Evolutionary conservation across 92 coral and sea anemone genomes (phyloP).

Genomic region (Porites divaricata): DNA sequence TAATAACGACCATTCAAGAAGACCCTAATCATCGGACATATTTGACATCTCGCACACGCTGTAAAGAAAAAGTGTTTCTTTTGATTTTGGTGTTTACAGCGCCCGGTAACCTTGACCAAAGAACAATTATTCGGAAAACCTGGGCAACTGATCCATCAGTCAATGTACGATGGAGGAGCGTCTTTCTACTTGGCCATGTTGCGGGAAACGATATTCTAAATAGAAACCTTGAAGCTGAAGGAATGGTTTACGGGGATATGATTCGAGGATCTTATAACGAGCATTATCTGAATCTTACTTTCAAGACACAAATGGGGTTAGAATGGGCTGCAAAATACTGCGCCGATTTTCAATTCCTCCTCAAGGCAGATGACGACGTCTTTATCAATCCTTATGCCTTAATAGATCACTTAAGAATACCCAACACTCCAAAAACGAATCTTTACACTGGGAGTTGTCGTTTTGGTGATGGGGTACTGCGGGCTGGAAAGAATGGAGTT

Average conservation of each 20-base stretch:
- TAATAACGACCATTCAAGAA: background rate
- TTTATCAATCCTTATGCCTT: constrained; percentile 53
- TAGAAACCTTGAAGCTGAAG: constrained; percentile 16
- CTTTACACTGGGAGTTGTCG: constrained; percentile 55
- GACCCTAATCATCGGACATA: background rate
- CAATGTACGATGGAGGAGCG: constrained; percentile 43
- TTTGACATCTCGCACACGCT: background rate
- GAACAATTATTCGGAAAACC: constrained; percentile 54
- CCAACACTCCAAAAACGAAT: constrained; percentile 11
- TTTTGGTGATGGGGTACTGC: constrained; percentile 15
- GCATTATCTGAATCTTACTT: constrained; percentile 50
- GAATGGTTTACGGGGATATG: constrained; percentile 51
- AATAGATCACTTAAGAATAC: constrained; percentile 20
- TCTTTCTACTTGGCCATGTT: constrained; percentile 33
- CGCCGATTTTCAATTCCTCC: constrained; percentile 44
- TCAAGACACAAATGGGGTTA: constrained; percentile 70
- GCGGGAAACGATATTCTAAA: constrained; percentile 5
- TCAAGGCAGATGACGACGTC: constrained; percentile 9
- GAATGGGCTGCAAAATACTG: constrained; percentile 72
- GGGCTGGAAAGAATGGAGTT: constrained; percentile 48
- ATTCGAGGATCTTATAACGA: constrained; percentile 46
- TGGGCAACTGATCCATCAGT: constrained; percentile 55
- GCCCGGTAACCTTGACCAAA: constrained; percentile 41
- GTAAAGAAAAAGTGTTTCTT: background rate
- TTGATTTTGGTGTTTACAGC: constrained; percentile 55